Evolutionary conservation across 2,888 invertebrate species (phyloP), one percentile per base, ranked within the genome.

Genomic region (Apamea anceps): DNA sequence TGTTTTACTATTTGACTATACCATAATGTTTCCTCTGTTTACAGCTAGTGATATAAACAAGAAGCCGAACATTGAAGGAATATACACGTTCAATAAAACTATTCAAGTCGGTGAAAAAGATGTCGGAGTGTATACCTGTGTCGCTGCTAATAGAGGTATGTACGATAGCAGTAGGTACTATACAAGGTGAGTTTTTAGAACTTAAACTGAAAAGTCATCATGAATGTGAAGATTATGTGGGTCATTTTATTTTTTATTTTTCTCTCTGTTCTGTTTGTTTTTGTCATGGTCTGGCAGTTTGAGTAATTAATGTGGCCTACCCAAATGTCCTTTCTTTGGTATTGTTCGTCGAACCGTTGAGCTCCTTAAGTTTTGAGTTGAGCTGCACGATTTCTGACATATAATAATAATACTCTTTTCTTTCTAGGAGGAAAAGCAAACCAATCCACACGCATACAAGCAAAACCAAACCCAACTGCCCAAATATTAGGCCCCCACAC

Each of bases 121-220:
- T 51, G 86, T 90, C 25, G 96, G 96, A n/a, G 72, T 90, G 6
- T 97, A 96, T 81, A 91, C 94, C 0, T 97, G 97, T 82, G 82
- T 93, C 0, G 97, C 96, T 60, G 88, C 88, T 15, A 97, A 96
- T 83, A 95, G 91, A 94, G 97, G 97, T 97, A 91, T 42, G 79
- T 77, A 48, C 8, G 10, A 48, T 0, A 54, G 25, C 8, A 5
- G n/a, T 32, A n/a, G 1, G n/a, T n/a, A n/a, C n/a, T n/a, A 75
- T 28, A 68, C n/a, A 21, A 8, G 5, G 8, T 51, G 25, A 70
- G 25, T 18, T 71, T 54, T 54, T n/a, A 18, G 18, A 18, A 10
- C 54, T 71, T 25, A n/a, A n/a, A 54, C 37, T 54, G n/a, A 54
- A 37, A 6, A 54, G 10, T 15, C 37, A 37, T 37, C 37, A n/a